A percentile compares a stretch with the other conserved stretches of the same genome.
These are phyloP conservation scores for Erpornis zantholeuca DNA, from an alignment of 2,113 vertebrate species.

Conservation along the genomic window DNA sequence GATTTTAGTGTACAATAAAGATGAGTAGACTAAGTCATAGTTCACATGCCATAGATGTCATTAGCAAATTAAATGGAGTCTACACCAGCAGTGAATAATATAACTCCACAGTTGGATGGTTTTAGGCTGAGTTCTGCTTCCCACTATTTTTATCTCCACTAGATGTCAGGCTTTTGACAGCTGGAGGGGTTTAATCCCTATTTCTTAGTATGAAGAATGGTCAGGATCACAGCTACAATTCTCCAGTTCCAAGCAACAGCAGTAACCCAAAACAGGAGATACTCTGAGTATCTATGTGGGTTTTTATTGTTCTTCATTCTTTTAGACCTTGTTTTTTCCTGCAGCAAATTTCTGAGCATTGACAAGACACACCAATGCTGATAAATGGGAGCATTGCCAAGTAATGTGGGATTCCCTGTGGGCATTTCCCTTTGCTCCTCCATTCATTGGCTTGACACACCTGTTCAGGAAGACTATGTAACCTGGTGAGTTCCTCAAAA, in stretches of 20 bases:
- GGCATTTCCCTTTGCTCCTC: not conserved
- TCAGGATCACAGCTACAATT: not conserved
- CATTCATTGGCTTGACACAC: not conserved
- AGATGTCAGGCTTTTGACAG: constrained; percentile 59
- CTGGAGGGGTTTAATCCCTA: not conserved
- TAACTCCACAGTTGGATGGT: not conserved
- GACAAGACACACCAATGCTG: not conserved
- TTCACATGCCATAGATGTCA: not conserved
- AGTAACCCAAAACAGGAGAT: not conserved
- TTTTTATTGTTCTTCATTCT: not conserved
- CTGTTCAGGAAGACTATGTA: not conserved
- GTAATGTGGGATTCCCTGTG: not conserved
- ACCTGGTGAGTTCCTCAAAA: not conserved
- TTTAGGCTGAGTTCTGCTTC: not conserved
- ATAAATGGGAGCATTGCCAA: not conserved
- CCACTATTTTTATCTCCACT: not conserved
- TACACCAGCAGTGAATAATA: not conserved
- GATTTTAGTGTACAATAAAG: not conserved
- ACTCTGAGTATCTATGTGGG: not conserved
- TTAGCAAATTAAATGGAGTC: not conserved
- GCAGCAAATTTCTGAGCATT: not conserved
- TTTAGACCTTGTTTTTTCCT: not conserved
- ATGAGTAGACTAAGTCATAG: not conserved
- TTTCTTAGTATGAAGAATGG: not conserved
- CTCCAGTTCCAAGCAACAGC: not conserved